Base-by-base conservation (phyloP, 2,113 vertebrate species). In the Pseudorasbora parva region DNA sequence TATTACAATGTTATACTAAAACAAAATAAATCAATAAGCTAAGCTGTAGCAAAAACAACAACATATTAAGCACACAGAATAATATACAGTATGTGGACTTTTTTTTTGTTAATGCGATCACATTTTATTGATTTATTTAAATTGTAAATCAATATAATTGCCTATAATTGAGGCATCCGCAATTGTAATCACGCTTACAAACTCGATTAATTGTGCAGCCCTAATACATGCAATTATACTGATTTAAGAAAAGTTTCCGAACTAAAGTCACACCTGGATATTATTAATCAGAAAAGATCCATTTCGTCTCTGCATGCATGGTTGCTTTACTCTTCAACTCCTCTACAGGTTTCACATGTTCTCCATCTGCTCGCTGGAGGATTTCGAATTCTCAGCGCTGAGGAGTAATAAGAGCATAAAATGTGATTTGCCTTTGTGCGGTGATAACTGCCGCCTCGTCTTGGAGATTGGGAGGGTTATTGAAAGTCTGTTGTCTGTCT, bases 361-460 rank as follows among this genome's bases (percentile, higher is more conserved):
- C 49, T 47, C 47, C 41, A 54, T 78, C 62, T 64, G 69, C 82
- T 78, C 47, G 71, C 78, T 78, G 68, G 83, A 78, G 2, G 72
- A 66, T 79, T 78, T 84, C 37, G 54, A 79, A 87, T 72, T 75
- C 49, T 57, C 27, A 25, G 23, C 43, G 10, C 75, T 82, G 82
- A 86, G 66, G 86, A 59, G 47, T 84, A 87, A 83, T 82, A 83
- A 77, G 83, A 60, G 68, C 78, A 81, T 84, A 57, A 82, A 77
- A 82, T 75, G 5, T 75, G 74, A 73, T 84, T 87, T 57, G 54
- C 60, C 56, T 81, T 85, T 86, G 72, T 76, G 66, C 15, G 19
- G 54, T 71, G 85, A 85, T 78, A 59, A 85, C 85, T 9, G 45
- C 83, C 74, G 25, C 49, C 49, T 82, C 64, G 73, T 78, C 83